Base-by-base conservation (phyloP, 2,888 invertebrate genomes). In the Nezara viridula region DNA sequence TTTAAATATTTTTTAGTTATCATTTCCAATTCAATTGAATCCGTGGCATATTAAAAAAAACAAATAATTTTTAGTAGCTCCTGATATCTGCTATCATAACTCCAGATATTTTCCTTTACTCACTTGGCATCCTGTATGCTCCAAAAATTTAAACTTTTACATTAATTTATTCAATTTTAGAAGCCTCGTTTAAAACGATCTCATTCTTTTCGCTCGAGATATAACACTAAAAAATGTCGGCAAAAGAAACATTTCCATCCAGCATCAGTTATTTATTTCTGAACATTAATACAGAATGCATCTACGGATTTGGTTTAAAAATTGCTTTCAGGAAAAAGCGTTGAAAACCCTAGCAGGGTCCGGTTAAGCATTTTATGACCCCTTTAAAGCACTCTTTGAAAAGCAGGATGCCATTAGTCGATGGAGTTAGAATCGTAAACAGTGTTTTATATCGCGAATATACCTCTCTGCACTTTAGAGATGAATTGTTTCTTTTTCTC, bases 401-500 rank as follows among this genome's bases (percentile, higher is more conserved):
- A n/a, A 16, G 44, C 81, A n/a, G 44, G 16, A 37, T 1, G 44
- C 81, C n/a, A 47, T 81, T 44, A 40, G 40, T 47, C 44, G 44
- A 81, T 81, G 44, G 44, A n/a, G 16, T 44, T 81, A 40, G 44
- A 44, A 47, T 81, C 40, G 81, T 81, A 81, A 81, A 81, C 81
- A 77, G 40, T 81, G 81, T 81, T 81, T 81, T 81, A 81, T 81
- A 44, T 44, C 40, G 2, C 40, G 12, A 40, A 21, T 77, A 24
- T 40, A 40, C 40, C 44, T 44, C 44, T 47, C 14, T 44, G 0
- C 81, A 81, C 44, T 81, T 77, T n/a, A 9, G n/a, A 81, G 44
- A 81, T 81, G 81, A 12, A 81, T 81, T 81, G 44, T 81, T 81
- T 81, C 24, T 44, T 81, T 81, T 81, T n/a, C 66, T 21, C 21